Evolutionary conservation across 1,140 invertebrate species (phyloP).

Genomic region (Trichoplusia ni): DNA sequence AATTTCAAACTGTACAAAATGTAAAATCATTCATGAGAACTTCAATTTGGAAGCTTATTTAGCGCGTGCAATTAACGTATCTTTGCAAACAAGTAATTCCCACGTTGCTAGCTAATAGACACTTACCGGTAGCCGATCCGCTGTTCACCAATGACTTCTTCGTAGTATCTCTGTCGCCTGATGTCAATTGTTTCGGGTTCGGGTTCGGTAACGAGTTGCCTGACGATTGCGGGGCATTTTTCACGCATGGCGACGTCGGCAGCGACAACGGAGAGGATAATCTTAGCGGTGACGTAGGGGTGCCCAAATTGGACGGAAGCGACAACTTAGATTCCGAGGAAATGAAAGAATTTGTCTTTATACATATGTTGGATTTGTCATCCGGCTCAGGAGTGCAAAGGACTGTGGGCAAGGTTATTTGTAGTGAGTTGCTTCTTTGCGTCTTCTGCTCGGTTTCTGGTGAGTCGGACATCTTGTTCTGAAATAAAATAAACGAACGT

Average conservation of each 20-base stretch:
- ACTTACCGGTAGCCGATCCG: conserved; percentile 75
- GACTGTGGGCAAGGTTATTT: conserved; percentile 66
- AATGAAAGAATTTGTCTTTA: conserved; percentile 46
- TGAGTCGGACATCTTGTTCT: conserved; percentile 63
- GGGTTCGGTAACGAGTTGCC: conserved; percentile 47
- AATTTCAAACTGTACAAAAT: no score
- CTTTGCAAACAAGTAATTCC: no score
- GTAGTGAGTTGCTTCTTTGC: conserved; percentile 54
- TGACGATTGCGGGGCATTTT: conserved; percentile 46
- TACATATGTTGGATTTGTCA: conserved; percentile 43
- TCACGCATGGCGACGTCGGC: conserved; percentile 63
- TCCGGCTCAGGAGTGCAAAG: conserved; percentile 57
- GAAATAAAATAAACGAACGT: conserved; percentile 47
- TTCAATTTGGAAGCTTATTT: no score
- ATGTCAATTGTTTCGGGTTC: conserved; percentile 34
- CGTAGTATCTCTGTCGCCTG: conserved; percentile 38
- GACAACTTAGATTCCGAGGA: conserved; percentile 70
- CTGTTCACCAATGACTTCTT: conserved; percentile 50
- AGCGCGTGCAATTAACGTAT: no score
- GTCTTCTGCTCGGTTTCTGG: conserved; percentile 46
- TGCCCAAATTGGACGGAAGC: conserved; percentile 65
- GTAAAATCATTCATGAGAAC: no score
- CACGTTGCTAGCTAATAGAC: background rate
- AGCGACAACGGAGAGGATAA: conserved; percentile 67
- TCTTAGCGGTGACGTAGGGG: conserved; percentile 66